Conservation (phyloP, 2,113 vertebrate genomes). For the Corvus cornix region DNA sequence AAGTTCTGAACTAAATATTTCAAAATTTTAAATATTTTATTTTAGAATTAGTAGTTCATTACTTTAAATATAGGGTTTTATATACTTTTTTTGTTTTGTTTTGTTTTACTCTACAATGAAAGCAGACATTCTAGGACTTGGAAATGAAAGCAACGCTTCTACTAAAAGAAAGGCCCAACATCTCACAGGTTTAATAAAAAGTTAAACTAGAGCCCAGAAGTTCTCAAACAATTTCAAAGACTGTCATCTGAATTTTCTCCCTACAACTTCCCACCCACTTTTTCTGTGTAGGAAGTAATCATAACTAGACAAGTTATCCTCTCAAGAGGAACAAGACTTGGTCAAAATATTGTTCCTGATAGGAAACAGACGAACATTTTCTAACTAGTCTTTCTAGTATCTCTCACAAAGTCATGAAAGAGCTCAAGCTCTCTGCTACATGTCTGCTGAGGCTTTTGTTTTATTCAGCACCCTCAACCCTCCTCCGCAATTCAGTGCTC, state of each 20-base stretch:
- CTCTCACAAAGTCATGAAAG: neutral
- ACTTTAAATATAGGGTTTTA: neutral
- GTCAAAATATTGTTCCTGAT: neutral
- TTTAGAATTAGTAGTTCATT: neutral
- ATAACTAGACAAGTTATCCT: neutral
- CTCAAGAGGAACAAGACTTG: neutral
- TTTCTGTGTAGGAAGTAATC: neutral
- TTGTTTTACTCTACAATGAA: neutral
- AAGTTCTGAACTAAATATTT: neutral
- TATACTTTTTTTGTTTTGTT: neutral
- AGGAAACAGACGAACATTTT: neutral
- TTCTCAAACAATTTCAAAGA: neutral
- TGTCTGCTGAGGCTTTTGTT: neutral
- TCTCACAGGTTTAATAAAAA: neutral
- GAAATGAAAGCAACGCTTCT: neutral
- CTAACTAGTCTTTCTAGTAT: neutral
- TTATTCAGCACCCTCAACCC: neutral
- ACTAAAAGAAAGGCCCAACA: neutral
- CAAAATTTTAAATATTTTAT: neutral
- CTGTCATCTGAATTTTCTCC: neutral
- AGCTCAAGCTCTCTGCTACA: neutral
- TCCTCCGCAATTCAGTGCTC: accelerated
- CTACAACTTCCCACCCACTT: neutral
- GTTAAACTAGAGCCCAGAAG: neutral
- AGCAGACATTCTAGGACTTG: neutral